Base-by-base conservation (phyloP, 2,888 invertebrate genomes). In the Metallyticus violacea region DNA sequence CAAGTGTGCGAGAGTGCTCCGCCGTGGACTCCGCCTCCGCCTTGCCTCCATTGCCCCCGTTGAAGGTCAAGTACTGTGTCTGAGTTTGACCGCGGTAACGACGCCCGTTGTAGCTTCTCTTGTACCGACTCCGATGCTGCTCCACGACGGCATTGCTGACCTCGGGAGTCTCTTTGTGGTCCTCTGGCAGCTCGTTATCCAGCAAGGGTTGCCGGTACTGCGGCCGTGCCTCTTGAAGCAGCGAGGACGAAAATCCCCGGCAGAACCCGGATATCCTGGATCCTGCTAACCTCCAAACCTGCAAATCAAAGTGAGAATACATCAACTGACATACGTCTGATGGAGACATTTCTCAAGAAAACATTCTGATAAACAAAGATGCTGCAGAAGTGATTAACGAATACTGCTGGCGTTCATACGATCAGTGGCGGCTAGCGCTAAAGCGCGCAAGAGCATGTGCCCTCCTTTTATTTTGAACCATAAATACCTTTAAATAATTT, bases 21-120 rank as follows among this genome's bases (percentile, higher is more conserved):
- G 95, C 95, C 27, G 94, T 95, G 4, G 97, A 96, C 91, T 96
- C 96, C 0, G 97, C 97, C 91, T 97, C 97, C 0, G 97, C 97
- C 90, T 95, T 96, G 26, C 97, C 97, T 79, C 94, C 94, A 86
- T 92, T 78, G 87, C 86, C 81, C 84, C 89, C 89, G 77, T 94
- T 94, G 89, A 94, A 94, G 90, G 95, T 95, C 89, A 97, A 92
- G 91, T 97, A 97, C 91, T 97, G 97, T 2, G 97, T 96, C 91
- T 97, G 97, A 0, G 97, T 97, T 91, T 97, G 97, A 2, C 97
- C 97, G 84, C 96, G 92, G 89, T 93, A 94, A 27, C 93, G 92
- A 27, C 86, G 86, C 29, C 86, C 79, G 26, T 82, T 78, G 7
- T 81, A 78, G 77, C 30, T 79, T 27, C 90, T 90, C 82, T 90